A percentile compares a stretch with the other conserved stretches of the same genome.
Conservation (phyloP, 1,140 invertebrate genomes). For the Melipona quadrifasciata region DNA sequence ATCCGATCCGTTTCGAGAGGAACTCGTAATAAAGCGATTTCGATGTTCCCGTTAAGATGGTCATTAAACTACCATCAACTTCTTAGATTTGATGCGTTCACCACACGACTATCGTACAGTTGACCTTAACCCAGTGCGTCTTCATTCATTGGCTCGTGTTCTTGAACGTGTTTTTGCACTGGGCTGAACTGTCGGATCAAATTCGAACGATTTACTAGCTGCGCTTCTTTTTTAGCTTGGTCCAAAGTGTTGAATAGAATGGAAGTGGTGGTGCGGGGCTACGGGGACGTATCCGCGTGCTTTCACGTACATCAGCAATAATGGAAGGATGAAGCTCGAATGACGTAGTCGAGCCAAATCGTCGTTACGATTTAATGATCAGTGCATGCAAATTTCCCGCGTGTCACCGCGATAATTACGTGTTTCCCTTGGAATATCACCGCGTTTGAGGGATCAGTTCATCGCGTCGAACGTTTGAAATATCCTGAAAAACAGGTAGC, state of each 20-base stretch:
- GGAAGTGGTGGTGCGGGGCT: neutral
- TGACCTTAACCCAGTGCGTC: constrained; percentile 63
- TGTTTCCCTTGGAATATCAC: neutral
- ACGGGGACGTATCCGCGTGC: constrained; percentile 23
- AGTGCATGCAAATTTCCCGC: constrained; percentile 4
- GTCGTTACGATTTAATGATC: constrained; percentile 23
- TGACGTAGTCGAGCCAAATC: constrained; percentile 45
- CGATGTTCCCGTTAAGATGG: constrained; percentile 18
- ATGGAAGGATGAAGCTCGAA: constrained; percentile 23
- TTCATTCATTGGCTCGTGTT: constrained; percentile 50
- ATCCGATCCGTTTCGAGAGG: neutral
- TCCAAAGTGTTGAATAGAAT: constrained; percentile 6
- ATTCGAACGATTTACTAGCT: constrained; percentile 2
- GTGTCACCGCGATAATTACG: constrained; percentile 2
- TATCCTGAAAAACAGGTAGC: constrained; percentile 49
- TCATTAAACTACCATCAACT: neutral
- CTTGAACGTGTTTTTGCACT: constrained; percentile 36
- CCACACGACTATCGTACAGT: constrained; percentile 22
- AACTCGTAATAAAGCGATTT: neutral
- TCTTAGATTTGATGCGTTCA: constrained; percentile 22
- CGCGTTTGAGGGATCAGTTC: neutral
- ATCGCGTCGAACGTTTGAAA: neutral
- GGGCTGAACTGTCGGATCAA: neutral
- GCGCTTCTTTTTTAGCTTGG: neutral
- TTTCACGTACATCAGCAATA: constrained; percentile 36